phyloP scores from a whole-genome alignment of 2,888 invertebrate species.

The Rotaria macrura region DNA sequence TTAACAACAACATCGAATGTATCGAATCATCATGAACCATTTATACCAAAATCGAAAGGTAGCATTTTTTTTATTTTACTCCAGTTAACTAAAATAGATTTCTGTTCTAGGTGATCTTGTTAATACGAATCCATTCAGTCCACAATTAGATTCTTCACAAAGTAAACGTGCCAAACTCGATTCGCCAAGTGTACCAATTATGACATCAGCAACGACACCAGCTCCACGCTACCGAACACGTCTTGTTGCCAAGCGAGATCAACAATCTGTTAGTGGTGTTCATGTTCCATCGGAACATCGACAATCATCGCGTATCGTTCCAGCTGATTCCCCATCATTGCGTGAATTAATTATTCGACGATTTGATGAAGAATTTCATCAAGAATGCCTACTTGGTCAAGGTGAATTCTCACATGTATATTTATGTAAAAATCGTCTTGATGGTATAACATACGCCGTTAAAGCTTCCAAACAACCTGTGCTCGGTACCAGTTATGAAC shows the following conservation, averaged over 20 bases:
- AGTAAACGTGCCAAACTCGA: not conserved
- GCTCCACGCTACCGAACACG: not conserved
- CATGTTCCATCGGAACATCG: no score
- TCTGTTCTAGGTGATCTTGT: not conserved
- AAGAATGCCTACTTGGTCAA: conserved; percentile 67
- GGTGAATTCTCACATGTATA: conserved; percentile 80
- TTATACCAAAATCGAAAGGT: not conserved
- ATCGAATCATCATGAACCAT: not conserved
- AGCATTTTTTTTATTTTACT: not conserved
- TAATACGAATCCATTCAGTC: conserved; percentile 17
- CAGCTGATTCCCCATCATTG: not conserved
- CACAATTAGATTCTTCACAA: not conserved
- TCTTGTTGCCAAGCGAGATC: not conserved
- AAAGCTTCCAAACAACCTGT: conserved; percentile 76
- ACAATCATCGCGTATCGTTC: not conserved
- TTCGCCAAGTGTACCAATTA: not conserved
- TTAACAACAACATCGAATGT: not conserved
- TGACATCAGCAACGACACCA: not conserved
- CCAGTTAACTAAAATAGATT: not conserved
- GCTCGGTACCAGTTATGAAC: conserved; percentile 70
- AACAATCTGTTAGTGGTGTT: not conserved
- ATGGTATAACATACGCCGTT: conserved; percentile 80
- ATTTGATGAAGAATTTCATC: conserved; percentile 66
- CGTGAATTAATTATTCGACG: conserved; percentile 36
- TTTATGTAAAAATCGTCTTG: conserved; percentile 74